Evolutionary conservation across 1,140 invertebrate genomes (phyloP), one percentile per base, ranked within the genome.

Genomic region (Stegodyphus mimosarum): DNA sequence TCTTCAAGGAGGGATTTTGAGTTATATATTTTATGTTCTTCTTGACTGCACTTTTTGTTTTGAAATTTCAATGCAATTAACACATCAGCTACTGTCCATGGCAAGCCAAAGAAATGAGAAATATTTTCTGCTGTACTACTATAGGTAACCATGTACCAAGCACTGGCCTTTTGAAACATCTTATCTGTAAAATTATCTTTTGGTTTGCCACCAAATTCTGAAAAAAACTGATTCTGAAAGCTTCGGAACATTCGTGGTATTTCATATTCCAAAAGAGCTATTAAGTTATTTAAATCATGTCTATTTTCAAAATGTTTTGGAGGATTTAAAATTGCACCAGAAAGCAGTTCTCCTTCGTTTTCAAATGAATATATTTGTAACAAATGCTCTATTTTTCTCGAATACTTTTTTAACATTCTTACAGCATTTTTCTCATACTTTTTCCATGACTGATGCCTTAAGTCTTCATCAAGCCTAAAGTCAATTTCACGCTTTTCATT

Each of bases 141-240:
- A 51, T 89, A 89, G 10, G 88, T 84, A n/a, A 89, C 87, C 79
- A 87, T 88, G 64, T 89, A 89, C 88, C 89, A 89, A 15, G 88
- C 87, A 63, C 76, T 77, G 17, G 88, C 88, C 67, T 89, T 89
- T 66, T 84, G 73, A 9, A 76, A 18, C 86, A 87, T 73, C 69
- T 74, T 87, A 55, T 86, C 70, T 69, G 76, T 74, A 60, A 51
- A 74, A 49, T 73, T 33, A 74, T 80, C 60, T 13, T 49, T 15
- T 7, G 74, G 52, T 72, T 87, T 85, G 80, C 63, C 84, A 85
- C 49, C 86, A 87, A 79, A 88, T 88, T 87, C 88, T 79, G 71
- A 72, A 78, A 81, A 88, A 66, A 75, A 84, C 6, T 71, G 48
- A 60, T 17, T 17, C 51, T 75, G 50, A 7, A 79, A 87, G 15